Conservation (phyloP, 2,113 vertebrate species). For the Romanogobio albipinnatus region DNA sequence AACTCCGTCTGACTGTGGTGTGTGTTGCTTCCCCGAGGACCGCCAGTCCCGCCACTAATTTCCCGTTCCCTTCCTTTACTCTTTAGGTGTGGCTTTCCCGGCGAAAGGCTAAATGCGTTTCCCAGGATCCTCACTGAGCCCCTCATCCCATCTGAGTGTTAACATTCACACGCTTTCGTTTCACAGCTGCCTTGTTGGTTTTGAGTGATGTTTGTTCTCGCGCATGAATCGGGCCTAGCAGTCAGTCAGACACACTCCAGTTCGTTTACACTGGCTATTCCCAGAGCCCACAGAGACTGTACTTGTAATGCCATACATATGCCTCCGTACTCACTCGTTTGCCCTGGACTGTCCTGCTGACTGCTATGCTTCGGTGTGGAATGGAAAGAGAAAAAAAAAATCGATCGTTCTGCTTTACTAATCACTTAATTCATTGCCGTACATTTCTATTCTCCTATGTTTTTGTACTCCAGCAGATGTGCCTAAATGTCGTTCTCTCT, state of each 20-base stretch:
- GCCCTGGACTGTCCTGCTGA: constrained; percentile 79
- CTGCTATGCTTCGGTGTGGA: constrained; percentile 82
- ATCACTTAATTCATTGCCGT: constrained; percentile 91
- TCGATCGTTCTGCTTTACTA: constrained; percentile 84
- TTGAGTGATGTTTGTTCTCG: constrained; percentile 49
- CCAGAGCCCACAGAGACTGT: constrained; percentile 57
- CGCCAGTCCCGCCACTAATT: constrained; percentile 80
- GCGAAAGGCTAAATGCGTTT: constrained; percentile 90
- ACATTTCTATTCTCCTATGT: constrained; percentile 77
- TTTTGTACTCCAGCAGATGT: constrained; percentile 79
- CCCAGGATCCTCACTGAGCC: constrained; percentile 89
- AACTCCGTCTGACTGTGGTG: constrained; percentile 45
- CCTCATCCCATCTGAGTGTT: constrained; percentile 89
- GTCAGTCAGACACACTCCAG: constrained; percentile 76
- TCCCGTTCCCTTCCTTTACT: constrained; percentile 90
- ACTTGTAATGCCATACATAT: constrained; percentile 29
- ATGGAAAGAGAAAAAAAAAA: background rate
- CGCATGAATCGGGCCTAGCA: constrained; percentile 83
- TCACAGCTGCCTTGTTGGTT: constrained; percentile 81
- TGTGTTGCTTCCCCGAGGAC: constrained; percentile 51
- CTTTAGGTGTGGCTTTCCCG: constrained; percentile 93
- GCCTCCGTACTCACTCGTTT: background rate
- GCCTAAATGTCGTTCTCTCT: constrained; percentile 78
- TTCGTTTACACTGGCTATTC: constrained; percentile 58
- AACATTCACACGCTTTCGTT: constrained; percentile 81